Evolutionary conservation across 2,113 vertebrate genomes (phyloP).

Genomic region (Onychostruthus taczanowskii): DNA sequence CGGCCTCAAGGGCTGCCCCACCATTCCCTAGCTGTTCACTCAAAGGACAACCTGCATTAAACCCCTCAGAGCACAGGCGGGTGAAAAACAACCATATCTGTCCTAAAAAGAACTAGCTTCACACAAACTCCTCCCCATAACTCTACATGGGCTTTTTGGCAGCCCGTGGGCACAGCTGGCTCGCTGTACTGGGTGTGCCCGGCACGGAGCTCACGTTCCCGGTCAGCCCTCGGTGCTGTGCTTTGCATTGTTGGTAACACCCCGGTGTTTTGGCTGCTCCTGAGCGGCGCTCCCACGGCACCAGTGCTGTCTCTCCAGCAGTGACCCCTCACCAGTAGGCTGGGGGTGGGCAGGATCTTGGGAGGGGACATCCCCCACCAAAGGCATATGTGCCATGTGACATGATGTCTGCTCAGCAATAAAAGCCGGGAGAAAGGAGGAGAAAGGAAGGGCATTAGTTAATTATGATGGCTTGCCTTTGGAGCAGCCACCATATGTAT

Average conservation of each 20-base stretch:
- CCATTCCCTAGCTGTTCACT: not conserved
- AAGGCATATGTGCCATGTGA: not conserved
- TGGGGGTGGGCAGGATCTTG: too few relatives aligned
- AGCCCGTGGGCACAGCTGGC: not conserved
- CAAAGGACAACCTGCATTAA: not conserved
- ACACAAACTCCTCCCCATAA: rapidly evolving
- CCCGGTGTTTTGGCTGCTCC: not conserved
- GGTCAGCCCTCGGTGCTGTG: not conserved
- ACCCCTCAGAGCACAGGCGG: not conserved
- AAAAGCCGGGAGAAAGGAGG: not conserved
- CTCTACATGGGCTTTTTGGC: rapidly evolving
- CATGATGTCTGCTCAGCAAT: not conserved
- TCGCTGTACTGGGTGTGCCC: not conserved
- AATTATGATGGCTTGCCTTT: not conserved
- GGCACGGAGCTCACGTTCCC: not conserved
- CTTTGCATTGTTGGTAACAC: not conserved
- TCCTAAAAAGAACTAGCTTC: not conserved
- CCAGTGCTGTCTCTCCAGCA: not conserved
- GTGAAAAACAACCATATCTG: not conserved
- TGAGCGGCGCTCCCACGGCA: not conserved
- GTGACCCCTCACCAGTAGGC: not conserved
- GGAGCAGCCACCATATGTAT: not conserved
- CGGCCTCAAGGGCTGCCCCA: not conserved
- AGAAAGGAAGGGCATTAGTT: not conserved
- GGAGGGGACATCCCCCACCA: not conserved